A percentile compares a stretch with the other conserved stretches of the same genome.
phyloP scores from a whole-genome alignment of 2,797 vertebrate species.

The Microctenopoma stevenorrisi region DNA sequence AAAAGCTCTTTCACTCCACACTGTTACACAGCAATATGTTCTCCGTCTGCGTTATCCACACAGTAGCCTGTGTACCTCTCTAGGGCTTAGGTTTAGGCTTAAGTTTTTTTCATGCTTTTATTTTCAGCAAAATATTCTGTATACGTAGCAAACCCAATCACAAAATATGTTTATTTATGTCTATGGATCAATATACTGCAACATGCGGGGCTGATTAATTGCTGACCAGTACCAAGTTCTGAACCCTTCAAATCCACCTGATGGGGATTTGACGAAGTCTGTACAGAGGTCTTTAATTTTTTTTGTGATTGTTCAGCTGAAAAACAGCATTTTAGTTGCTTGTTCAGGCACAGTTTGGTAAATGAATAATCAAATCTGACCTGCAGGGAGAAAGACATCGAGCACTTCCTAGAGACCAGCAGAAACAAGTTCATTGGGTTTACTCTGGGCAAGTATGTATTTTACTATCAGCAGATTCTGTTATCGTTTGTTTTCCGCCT shows the following conservation, averaged over 20 bases:
- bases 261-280: slow-evolving; percentile 33
- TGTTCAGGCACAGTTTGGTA: not conserved
- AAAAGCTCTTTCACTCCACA: slow-evolving; percentile 18
- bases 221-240: not conserved
- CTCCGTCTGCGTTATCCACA: slow-evolving; percentile 47
- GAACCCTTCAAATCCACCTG: too few species aligned
- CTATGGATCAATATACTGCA: slow-evolving; percentile 16
- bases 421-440: slow-evolving; percentile 99
- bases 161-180: not conserved
- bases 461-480: not conserved
- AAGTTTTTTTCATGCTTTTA: not conserved
- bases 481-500: not conserved
- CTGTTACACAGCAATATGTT: slow-evolving; percentile 30
- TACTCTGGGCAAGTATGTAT: slow-evolving; percentile 93
- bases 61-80: slow-evolving; percentile 24
- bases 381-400: slow-evolving; percentile 95
- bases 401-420: slow-evolving; percentile 95
- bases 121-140: slow-evolving; percentile 6
- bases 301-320: not conserved
- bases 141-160: not conserved
- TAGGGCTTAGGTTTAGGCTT: slow-evolving; percentile 5
- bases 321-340: slow-evolving; percentile 7
- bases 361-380: slow-evolving; percentile 19
- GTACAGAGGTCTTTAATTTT: not conserved
- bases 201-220: slow-evolving; percentile 14